Evolutionary conservation across 2,113 vertebrate species (phyloP).

Genomic region (Ceuthmochares aereus): DNA sequence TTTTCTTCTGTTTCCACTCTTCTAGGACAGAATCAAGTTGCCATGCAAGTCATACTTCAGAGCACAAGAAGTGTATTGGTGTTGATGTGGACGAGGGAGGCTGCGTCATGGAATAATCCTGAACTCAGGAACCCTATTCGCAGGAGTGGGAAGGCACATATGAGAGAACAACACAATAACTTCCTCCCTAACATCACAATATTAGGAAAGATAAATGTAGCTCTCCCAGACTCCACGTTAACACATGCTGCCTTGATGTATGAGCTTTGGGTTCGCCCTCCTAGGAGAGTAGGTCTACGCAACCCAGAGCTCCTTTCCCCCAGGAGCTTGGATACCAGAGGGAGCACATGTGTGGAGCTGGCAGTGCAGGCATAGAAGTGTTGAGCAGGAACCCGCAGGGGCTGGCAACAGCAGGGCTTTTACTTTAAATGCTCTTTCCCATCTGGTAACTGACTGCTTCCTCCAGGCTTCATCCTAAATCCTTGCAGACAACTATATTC

Average conservation of each 20-base stretch:
- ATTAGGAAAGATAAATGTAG: neutral
- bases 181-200: neutral
- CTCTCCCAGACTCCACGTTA: neutral
- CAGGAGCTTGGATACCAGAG: neutral
- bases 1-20: neutral
- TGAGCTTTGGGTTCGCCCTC: neutral
- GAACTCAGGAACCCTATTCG: fast-evolving
- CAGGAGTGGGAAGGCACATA: neutral
- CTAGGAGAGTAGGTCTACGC: neutral
- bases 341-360: too few relatives aligned
- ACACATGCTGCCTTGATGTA: neutral
- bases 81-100: neutral
- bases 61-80: fast-evolving
- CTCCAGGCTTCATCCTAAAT: neutral
- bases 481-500: neutral
- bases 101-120: neutral
- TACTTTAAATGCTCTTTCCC: neutral
- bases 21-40: fast-evolving
- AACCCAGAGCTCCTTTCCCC: neutral
- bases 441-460: neutral
- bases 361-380: fast-evolving
- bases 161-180: neutral
- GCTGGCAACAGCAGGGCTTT: neutral
- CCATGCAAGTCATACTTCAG: neutral
- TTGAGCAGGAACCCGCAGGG: neutral